Evolutionary conservation across 2,888 invertebrate species (phyloP), one percentile per base, ranked within the genome.

Genomic region (Agrochola lota): DNA sequence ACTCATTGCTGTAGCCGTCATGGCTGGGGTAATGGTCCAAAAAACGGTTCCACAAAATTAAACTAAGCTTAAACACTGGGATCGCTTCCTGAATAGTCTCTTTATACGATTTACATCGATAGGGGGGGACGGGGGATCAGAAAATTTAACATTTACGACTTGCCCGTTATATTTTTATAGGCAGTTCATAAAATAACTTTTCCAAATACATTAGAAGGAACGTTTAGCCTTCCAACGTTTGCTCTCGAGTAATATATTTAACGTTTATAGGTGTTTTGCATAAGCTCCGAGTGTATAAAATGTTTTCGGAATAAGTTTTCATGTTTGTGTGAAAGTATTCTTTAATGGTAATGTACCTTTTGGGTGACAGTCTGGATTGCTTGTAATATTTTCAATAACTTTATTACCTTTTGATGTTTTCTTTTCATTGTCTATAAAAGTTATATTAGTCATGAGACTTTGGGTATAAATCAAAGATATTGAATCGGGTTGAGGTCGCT

Each of bases 121-220:
- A 93, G 75, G 74, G 52, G 30, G 11, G 82, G 91, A 60, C 77
- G 89, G 89, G 89, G 92, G 91, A 90, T 91, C 86, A 85, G 79
- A 83, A 94, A 94, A 93, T 95, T 94, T 91, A 93, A 93, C 94
- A 93, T 95, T 95, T 94, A 95, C 93, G 93, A 92, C 87, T 88
- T 81, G 85, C 87, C 92, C 92, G 93, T 95, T 94, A 95, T 94
- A 94, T 95, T 96, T 96, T 96, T 96, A 96, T 95, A 93, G 95
- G 93, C 91, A 92, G 92, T 93, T 93, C 94, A 94, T 96, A 94
- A 96, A 96, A 94, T 94, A 95, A 95, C 94, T 95, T 95, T 93
- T 88, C 90, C 88, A 93, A 94, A 95, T 95, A 95, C 94, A 95
- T 95, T 94, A 95, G 92, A 91, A 91, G 62, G 91, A 91, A 86